phyloP scores from a whole-genome alignment of 1,140 invertebrate genomes.

The Monochamus saltuarius region DNA sequence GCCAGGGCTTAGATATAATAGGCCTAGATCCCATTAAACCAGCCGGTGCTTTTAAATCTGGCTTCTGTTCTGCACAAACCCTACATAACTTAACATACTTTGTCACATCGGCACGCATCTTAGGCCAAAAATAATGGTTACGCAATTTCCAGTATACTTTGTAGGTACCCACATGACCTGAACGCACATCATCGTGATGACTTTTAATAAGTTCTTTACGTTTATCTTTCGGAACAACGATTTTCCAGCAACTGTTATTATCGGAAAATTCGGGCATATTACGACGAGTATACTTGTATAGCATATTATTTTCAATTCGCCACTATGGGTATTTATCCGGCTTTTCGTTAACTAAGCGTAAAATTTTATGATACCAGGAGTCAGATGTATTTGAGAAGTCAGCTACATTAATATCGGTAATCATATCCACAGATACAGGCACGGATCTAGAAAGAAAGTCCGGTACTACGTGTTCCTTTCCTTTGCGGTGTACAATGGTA shows the following conservation, averaged over 20 bases:
- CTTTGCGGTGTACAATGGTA: slow-evolving; percentile 49
- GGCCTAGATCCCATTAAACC: slow-evolving; percentile 37
- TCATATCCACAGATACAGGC: slow-evolving; percentile 11
- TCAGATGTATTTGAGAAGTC: background rate
- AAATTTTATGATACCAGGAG: slow-evolving; percentile 19
- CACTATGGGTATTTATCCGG: slow-evolving; percentile 24
- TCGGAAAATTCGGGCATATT: background rate
- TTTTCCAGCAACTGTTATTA: slow-evolving; percentile 31
- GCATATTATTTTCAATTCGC: slow-evolving; percentile 17
- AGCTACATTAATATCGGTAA: background rate
- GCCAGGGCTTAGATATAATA: slow-evolving; percentile 2
- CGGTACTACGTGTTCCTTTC: slow-evolving; percentile 31
- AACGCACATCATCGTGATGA: slow-evolving; percentile 17
- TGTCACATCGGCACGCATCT: slow-evolving; percentile 34
- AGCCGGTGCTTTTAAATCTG: slow-evolving; percentile 27
- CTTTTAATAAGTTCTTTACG: slow-evolving; percentile 19
- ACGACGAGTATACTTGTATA: slow-evolving; percentile 22
- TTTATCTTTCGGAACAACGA: slow-evolving; percentile 30
- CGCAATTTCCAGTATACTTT: slow-evolving; percentile 33
- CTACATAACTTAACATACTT: slow-evolving; percentile 36
- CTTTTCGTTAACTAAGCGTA: slow-evolving; percentile 13
- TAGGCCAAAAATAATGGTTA: slow-evolving; percentile 42
- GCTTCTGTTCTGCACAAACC: slow-evolving; percentile 37
- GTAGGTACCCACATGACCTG: slow-evolving; percentile 37
- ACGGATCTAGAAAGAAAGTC: slow-evolving; percentile 30